Conservation (phyloP, 1,140 invertebrate genomes). For the Alviniconcha marisindica region DNA sequence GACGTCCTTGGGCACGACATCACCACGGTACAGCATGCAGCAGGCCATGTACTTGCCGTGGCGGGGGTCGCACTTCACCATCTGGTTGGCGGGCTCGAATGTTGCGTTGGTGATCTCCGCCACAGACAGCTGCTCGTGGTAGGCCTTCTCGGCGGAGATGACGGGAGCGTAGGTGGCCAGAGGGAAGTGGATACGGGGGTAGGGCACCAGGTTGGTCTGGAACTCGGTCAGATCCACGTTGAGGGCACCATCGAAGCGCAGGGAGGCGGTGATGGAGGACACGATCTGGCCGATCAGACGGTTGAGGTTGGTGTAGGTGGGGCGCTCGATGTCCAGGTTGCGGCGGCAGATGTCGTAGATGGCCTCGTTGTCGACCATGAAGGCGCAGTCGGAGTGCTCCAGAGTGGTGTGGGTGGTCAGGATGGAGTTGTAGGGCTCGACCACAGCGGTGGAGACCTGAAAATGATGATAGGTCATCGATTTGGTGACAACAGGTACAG, state of each 20-base stretch:
- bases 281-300: constrained; percentile 76
- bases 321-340: constrained; percentile 90
- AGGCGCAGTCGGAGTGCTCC: constrained; percentile 75
- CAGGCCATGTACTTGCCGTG: constrained; percentile 37
- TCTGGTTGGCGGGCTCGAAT: constrained; percentile 90
- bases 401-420: constrained; percentile 75
- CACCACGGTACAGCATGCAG: constrained; percentile 32
- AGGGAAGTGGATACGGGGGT: constrained; percentile 63
- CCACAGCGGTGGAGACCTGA: constrained; percentile 78
- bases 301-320: constrained; percentile 75
- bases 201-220: constrained; percentile 81
- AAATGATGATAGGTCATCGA: not conserved
- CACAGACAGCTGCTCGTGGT: constrained; percentile 67
- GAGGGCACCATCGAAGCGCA: constrained; percentile 85
- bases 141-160: constrained; percentile 80
- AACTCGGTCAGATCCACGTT: constrained; percentile 86
- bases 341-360: constrained; percentile 94
- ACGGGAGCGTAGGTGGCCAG: constrained; percentile 61
- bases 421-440: constrained; percentile 76
- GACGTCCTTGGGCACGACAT: constrained; percentile 30
- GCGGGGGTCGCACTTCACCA: constrained; percentile 80
- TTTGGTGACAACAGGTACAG: not conserved
- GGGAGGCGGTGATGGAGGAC: constrained; percentile 79
- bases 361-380: constrained; percentile 89
- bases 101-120: constrained; percentile 77